Evolutionary conservation across 2,113 vertebrate genomes (phyloP), one percentile per base, ranked within the genome.

Genomic region (Carollia perspicillata): DNA sequence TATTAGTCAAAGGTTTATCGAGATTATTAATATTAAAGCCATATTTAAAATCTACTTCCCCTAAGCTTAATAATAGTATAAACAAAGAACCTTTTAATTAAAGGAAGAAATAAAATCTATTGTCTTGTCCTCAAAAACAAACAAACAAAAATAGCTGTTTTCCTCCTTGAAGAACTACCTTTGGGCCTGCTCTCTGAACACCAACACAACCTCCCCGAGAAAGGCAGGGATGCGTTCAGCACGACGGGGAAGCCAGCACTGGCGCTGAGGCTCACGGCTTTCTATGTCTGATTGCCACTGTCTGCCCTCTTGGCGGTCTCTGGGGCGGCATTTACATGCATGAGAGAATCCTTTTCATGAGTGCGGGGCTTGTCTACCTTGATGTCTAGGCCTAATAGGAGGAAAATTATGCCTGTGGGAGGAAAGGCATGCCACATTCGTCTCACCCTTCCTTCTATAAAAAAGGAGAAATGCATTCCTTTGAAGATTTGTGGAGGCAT

Each of bases 241-340:
- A 17, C 4, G 28, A 0, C 0, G 42, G 26, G 13, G 33, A 60
- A 65, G n/a, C 2, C 17, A 42, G 2, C 7, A 26, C 0, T 66
- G 12, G 13, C 10, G 13, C 42, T 13, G 58, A 63, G 18, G 2
- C 79, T 35, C 23, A 13, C 81, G 58, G 20, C 20, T 55, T 63
- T 75, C 16, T 18, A 0, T 28, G 9, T 83, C 42, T 23, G 55
- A 8, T 35, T 16, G 20, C 53, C 11, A 16, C 9, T 30, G 2
- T 86, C 11, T 66, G 20, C 7, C 26, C 4, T 58, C 37, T 37
- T 30, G 33, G 14, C 69, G 40, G 37, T 55, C 44, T 78, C 40
- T 69, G 44, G 11, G 18, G 22, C 16, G 55, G 30, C 7, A 37
- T 63, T 47, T 66, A 12, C 16, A 63, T 75, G 14, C 16, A n/a